Percentiles rank a stretch among this genome's conserved stretches.
Evolutionary conservation across 2,888 invertebrate genomes (phyloP).

Genomic region (Callyntrura sp.): DNA sequence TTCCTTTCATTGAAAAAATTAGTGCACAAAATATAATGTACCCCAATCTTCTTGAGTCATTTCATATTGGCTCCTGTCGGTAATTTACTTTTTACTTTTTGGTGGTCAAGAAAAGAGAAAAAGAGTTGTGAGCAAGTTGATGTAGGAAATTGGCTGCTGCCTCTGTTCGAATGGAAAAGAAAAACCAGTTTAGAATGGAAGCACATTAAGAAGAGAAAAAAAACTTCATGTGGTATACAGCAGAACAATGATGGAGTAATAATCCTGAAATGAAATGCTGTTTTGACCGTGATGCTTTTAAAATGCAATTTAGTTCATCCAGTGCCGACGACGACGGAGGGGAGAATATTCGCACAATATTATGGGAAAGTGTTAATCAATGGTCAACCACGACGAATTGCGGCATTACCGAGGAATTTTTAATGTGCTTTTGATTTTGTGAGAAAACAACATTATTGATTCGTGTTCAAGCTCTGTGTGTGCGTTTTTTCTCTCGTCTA

Average conservation of each 20-base stretch:
- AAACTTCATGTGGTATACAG: not conserved
- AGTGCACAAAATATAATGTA: not conserved
- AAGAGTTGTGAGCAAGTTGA: slow-evolving; percentile 44
- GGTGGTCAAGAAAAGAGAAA: slow-evolving; percentile 49
- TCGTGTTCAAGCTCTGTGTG: not conserved
- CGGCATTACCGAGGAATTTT: slow-evolving; percentile 44
- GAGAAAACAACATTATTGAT: slow-evolving; percentile 42
- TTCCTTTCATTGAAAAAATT: not conserved
- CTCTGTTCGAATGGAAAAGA: slow-evolving; percentile 8
- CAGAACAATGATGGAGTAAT: not conserved
- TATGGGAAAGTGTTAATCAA: slow-evolving; percentile 55
- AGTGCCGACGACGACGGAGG: not conserved
- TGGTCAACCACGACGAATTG: slow-evolving; percentile 54
- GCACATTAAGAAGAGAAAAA: not conserved
- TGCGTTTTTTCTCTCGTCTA: not conserved
- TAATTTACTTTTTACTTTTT: slow-evolving; percentile 50
- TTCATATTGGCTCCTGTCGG: slow-evolving; percentile 68
- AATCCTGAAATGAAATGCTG: slow-evolving; percentile 25
- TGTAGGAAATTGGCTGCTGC: slow-evolving; percentile 31
- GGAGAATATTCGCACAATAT: slow-evolving; percentile 14
- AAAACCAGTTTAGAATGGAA: slow-evolving; percentile 65
- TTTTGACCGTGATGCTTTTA: not conserved
- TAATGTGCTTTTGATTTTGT: slow-evolving; percentile 43
- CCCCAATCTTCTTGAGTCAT: slow-evolving; percentile 41
- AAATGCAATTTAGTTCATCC: not conserved